Base-by-base conservation (phyloP, 2,113 vertebrate species). In the Cryptotis parvus region DNA sequence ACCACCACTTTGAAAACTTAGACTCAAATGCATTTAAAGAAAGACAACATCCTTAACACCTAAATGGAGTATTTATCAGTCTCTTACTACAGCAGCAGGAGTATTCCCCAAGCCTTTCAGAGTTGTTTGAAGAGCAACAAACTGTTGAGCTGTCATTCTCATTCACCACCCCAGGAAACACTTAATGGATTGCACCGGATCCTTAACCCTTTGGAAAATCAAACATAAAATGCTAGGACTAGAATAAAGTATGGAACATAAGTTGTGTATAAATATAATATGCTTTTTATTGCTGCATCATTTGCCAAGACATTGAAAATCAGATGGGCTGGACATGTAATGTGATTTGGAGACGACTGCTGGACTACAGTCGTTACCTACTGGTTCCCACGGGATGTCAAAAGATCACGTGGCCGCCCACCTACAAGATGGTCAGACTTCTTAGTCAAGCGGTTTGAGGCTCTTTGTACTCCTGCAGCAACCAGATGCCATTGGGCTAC, bases 131-230 rank as follows among this genome's bases (percentile, higher is more conserved):
- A 84, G 35, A 58, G 29, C 11, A 61, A 55, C 18, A 85, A 37
- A 79, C 20, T 87, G 66, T 31, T 94, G 37, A 66, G 26, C 27
- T 94, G 58, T 45, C 63, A 79, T 68, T 66, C 37, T 77, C 4
- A 11, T 39, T 94, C 41, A 37, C 58, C 33, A 73, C 24, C 58
- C 52, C 5, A 39, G 9, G 10, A 88, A 91, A 76, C 81, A 9
- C 9, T 2, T 63, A 80, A 49, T 37, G 43, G n/a, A 14, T 12
- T 84, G 58, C 14, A 61, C 10, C 52, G 41, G 3, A 43, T 41
- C 45, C 35, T 92, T 87, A 76, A 94, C 70, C 87, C 92, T 63
- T 75, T 80, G 37, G 27, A 70, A 89, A 73, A 91, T 69, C 16
- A 92, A 83, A 92, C 86, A 72, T 79, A 72, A 72, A 80, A n/a